Base-by-base conservation (phyloP, 2,888 invertebrate genomes). In the Morpho deidamia region DNA sequence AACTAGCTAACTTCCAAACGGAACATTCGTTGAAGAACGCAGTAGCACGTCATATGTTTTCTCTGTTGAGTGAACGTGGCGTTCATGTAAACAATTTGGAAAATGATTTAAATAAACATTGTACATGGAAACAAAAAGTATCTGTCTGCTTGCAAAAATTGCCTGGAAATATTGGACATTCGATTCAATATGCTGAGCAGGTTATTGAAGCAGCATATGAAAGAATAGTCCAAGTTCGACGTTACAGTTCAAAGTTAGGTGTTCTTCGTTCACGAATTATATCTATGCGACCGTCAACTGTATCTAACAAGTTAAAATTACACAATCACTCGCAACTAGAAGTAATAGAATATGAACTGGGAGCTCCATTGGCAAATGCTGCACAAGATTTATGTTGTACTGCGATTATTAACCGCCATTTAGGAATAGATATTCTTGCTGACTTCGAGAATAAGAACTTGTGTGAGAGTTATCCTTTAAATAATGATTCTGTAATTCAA, bases 361-460 rank as follows among this genome's bases (percentile, higher is more conserved):
- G 61, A 3, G 60, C 67, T 7, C 69, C 74, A 1, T 61, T 78
- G 3, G 63, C 67, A 0, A 53, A 60, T 14, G 65, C 69, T 5
- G 52, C 70, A 0, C 51, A 64, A 7, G 78, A 80, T 54, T 49
- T 78, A 7, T 66, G 68, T 5, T 75, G 71, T 43, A 57, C 76
- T 0, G 64, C 71, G 7, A 66, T 77, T 12, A 63, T 82, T 8
- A 82, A 83, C 57, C 59, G 62, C 1, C 63, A 77, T 41, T 65
- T 82, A 0, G 68, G 70, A 4, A 55, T 57, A 0, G 66, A 71
- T 0, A 49, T 77, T 2, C 8, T 74, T 5, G 58, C 72, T 10
- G 60, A 42, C 0, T 83, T 73, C 44, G 61, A 76, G 5, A 65
- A 64, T 3, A 71, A 56, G 40, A 78, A n/a, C n/a, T n/a, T n/a